These are phyloP conservation scores for Mythimna vitellina DNA, from an alignment of 2,888 invertebrate genomes.

Conservation along the genomic window DNA sequence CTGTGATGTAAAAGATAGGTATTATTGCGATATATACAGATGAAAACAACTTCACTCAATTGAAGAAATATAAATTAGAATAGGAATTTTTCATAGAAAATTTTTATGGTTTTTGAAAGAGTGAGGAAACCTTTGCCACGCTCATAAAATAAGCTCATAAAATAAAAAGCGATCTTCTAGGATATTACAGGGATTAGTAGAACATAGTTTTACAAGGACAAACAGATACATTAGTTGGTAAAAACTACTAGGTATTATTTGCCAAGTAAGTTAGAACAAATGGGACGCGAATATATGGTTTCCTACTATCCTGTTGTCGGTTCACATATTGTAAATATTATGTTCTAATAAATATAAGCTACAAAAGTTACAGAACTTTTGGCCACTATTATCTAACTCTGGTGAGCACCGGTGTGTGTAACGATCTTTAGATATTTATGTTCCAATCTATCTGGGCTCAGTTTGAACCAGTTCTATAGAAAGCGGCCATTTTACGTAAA, in stretches of 20 bases:
- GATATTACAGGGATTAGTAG: background rate
- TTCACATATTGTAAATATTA: conserved; percentile 24
- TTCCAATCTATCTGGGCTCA: conserved; percentile 38
- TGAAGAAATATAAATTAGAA: background rate
- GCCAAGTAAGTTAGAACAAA: conserved; percentile 5
- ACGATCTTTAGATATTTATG: conserved; percentile 44
- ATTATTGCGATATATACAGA: background rate
- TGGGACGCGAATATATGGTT: conserved; percentile 1
- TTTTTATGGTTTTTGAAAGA: background rate
- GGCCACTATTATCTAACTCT: conserved; percentile 33
- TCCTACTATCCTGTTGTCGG: background rate
- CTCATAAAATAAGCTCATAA: background rate
- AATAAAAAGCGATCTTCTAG: background rate
- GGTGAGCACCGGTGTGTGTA: conserved; percentile 20
- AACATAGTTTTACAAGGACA: background rate
- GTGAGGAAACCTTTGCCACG: background rate
- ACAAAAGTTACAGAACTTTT: conserved; percentile 24
- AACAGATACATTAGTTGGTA: background rate
- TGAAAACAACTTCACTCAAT: background rate
- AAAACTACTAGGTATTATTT: background rate
- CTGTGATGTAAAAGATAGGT: background rate
- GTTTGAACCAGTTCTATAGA: conserved; percentile 32
- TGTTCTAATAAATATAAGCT: conserved; percentile 16
- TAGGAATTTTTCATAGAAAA: background rate
- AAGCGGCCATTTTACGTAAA: conserved; percentile 46